phyloP scores from a whole-genome alignment of 2,113 vertebrate genomes.

The Empidonax traillii region DNA sequence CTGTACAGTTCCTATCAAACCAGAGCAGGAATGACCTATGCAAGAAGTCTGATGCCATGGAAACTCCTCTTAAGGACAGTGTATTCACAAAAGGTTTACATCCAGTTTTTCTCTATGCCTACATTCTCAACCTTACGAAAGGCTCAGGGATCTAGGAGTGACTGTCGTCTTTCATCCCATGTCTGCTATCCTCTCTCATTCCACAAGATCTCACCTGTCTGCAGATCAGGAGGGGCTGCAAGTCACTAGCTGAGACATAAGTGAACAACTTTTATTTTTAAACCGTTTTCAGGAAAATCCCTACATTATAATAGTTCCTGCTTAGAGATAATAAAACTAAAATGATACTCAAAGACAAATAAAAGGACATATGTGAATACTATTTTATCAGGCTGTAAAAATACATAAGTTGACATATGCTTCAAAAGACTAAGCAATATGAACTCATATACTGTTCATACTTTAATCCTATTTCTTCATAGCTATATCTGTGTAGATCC shows the following conservation, averaged over 20 bases:
- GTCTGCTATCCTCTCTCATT: not conserved
- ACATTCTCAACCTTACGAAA: not conserved
- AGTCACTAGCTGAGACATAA: not conserved
- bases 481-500: not conserved
- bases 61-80: not conserved
- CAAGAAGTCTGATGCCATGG: not conserved
- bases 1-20: not conserved
- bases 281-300: not conserved
- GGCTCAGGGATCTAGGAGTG: not conserved
- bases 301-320: not conserved
- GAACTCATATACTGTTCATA: not conserved
- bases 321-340: not conserved
- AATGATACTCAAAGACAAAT: not conserved
- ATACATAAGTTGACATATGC: not conserved
- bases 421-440: not conserved
- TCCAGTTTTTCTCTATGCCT: not conserved
- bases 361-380: not conserved
- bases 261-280: not conserved
- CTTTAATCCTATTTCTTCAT: not conserved
- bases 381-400: not conserved
- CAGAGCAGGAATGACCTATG: not conserved
- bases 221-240: not conserved
- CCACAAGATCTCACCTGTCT: not conserved
- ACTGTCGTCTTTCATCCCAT: not conserved
- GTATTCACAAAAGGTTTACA: not conserved